Base-by-base conservation (phyloP, 2,113 vertebrate genomes). In the Megaceryle maxima region DNA sequence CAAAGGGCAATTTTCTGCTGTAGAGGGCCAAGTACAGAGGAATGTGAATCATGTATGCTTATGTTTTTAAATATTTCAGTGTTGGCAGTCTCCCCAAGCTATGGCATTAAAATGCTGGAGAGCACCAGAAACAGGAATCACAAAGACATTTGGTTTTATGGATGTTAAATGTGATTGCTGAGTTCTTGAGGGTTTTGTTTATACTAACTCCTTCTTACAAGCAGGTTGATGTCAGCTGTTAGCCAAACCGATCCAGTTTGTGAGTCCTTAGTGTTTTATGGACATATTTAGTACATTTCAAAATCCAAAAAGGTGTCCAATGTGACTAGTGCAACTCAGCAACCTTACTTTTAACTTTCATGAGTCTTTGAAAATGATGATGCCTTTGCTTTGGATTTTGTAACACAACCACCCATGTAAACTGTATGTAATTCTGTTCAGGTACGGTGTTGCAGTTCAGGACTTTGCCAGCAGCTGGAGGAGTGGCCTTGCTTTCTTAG, bases 401-500 rank as follows among this genome's bases (percentile, higher is more conserved):
- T 80, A 79, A 78, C 37, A 41, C 24, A 57, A 53, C 55, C 33
- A 83, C 26, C 25, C 37, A 10, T 51, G 22, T 94, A 66, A 88
- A 84, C 59, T 55, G 9, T 77, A 6, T 48, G n/a, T 89, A 29
- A 68, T 83, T 91, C 66, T 75, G 3, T 87, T 25, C 66, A 99
- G 99, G 97, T 99, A 99, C 20, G 98, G 99, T 7, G 99, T 99
- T 87, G 99, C 99, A 5, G 98, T 99, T 88, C 98, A 99, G 93
- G 99, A 99, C 97, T 99, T 99, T 85, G 98, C 99, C 13, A 98
- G 98, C 96, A 99, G 99, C 83, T 99, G 99, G 99, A 98, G 97
- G 63, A 99, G 99, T 20, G 99, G 99, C 79, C 97, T 99, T 87
- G 99, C 99, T 53, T 99, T 99, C 97, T 98, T 99, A 96, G 99